Evolutionary conservation across 2,797 vertebrate species (phyloP).

Genomic region (Chiloscyllium punctatum): DNA sequence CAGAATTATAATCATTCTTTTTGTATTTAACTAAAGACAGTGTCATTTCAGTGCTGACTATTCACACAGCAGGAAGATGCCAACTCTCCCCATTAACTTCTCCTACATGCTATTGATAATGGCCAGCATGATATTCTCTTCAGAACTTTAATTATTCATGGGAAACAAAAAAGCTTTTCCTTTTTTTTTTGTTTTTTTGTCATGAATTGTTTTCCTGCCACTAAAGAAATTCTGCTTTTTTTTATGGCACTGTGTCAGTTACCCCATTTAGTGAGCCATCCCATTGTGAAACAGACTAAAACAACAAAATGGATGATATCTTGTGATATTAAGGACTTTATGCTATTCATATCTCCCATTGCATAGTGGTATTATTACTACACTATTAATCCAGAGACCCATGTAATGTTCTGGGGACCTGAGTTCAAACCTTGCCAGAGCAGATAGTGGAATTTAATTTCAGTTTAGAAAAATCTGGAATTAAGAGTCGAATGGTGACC

Average conservation of each 20-base stretch:
- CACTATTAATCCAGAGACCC: too few relatives aligned
- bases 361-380: too few relatives aligned
- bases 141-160: not conserved
- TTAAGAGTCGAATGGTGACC: too few relatives aligned
- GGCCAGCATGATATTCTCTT: not conserved
- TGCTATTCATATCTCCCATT: not conserved
- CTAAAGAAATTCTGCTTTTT: not conserved
- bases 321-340: not conserved
- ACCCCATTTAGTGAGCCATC: not conserved
- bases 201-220: not conserved
- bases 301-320: too few relatives aligned
- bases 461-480: too few relatives aligned
- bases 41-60: not conserved
- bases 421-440: too few relatives aligned
- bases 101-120: conserved; percentile 27
- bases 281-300: not conserved
- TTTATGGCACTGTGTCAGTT: not conserved
- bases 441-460: too few relatives aligned
- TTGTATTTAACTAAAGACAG: conserved; percentile 13
- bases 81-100: conserved; percentile 12
- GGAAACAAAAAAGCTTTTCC: not conserved
- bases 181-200: not conserved
- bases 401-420: too few relatives aligned
- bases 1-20: conserved; percentile 3
- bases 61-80: conserved; percentile 24